Evolutionary conservation across 2,113 vertebrate species (phyloP).

Genomic region (Chloropsis cyanopogon): DNA sequence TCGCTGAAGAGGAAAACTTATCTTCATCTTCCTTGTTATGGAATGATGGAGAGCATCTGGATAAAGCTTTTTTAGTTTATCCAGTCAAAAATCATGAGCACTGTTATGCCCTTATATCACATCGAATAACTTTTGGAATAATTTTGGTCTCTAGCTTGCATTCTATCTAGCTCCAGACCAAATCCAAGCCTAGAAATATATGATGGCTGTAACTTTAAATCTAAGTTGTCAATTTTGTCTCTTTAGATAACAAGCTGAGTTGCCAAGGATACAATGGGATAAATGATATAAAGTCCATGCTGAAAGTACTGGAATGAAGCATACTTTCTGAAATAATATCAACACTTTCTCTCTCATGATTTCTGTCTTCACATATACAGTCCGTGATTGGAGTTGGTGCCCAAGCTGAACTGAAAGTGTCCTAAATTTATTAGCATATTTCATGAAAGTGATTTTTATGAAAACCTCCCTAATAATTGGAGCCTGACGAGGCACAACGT

Average conservation of each 20-base stretch:
- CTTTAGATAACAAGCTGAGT: slow-evolving; percentile 33
- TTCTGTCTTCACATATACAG: neutral
- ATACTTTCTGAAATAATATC: slow-evolving; percentile 1
- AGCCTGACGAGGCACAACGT: neutral
- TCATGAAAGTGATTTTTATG: neutral
- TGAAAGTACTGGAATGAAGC: slow-evolving; percentile 28
- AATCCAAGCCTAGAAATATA: neutral
- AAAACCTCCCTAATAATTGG: neutral
- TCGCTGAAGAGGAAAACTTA: neutral
- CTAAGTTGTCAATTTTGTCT: slow-evolving; percentile 29
- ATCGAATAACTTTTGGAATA: neutral
- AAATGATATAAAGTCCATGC: slow-evolving; percentile 31
- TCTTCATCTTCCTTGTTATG: neutral
- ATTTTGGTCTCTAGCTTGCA: neutral
- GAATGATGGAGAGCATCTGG: neutral
- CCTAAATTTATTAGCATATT: neutral
- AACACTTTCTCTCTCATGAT: neutral
- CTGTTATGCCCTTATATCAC: neutral
- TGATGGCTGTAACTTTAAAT: slow-evolving; percentile 25
- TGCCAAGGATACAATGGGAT: slow-evolving; percentile 50
- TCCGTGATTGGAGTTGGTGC: neutral
- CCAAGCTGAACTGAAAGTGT: neutral
- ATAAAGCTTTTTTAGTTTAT: neutral
- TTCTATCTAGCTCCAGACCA: neutral
- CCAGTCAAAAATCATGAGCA: neutral